Evolutionary conservation across 2,888 invertebrate genomes (phyloP).

Genomic region (Dyspetes luteomarginatus): DNA sequence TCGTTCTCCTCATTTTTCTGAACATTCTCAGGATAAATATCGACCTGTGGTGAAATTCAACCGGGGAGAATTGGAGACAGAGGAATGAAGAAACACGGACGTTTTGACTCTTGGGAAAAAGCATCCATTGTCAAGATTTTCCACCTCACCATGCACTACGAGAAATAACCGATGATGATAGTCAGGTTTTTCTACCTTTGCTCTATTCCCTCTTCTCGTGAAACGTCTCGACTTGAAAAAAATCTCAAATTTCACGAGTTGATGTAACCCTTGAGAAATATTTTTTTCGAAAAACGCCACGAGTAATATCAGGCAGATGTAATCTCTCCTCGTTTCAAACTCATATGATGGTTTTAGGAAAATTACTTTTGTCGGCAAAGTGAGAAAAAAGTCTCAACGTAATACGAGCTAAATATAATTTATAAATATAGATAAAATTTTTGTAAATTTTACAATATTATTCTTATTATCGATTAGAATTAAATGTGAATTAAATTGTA

Average conservation of each 20-base stretch:
- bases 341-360: neutral
- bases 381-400: too few relatives aligned
- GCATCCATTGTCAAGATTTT: conserved; percentile 51
- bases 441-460: neutral
- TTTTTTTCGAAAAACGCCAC: neutral
- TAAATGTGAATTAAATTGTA: too few relatives aligned
- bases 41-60: conserved; percentile 56
- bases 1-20: conserved; percentile 14
- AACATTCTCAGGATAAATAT: conserved; percentile 54
- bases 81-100: neutral
- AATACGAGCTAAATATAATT: too few relatives aligned
- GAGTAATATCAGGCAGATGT: neutral
- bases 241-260: neutral
- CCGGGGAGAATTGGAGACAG: conserved; percentile 14
- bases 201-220: conserved; percentile 9
- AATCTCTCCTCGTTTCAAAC: neutral
- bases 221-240: neutral
- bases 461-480: too few relatives aligned
- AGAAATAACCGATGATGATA: conserved; percentile 21
- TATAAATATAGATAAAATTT: too few relatives aligned
- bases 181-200: neutral
- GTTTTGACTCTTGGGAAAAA: conserved; percentile 34
- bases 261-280: neutral
- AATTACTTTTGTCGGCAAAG: neutral
- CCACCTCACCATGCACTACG: conserved; percentile 7